Evolutionary conservation across 2,113 vertebrate genomes (phyloP).

Genomic region (Paramisgurnus dabryanus): DNA sequence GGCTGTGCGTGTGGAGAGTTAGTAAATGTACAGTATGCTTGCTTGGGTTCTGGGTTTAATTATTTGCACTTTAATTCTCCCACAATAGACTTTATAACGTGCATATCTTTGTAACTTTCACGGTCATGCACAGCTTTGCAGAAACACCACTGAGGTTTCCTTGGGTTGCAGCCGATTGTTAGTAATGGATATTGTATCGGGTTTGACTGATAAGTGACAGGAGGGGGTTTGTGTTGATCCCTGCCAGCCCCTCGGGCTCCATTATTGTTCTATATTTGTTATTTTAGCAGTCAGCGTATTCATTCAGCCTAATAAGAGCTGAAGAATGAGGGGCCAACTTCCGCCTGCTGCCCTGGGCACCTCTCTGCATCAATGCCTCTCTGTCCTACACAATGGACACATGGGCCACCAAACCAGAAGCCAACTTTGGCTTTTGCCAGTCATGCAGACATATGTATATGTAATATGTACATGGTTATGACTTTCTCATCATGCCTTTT

Average conservation of each 20-base stretch:
- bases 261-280: slow-evolving; percentile 37
- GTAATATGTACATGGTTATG: neutral
- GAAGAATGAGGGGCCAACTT: slow-evolving; percentile 55
- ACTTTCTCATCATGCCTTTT: neutral
- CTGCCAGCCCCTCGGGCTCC: neutral
- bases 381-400: slow-evolving; percentile 55
- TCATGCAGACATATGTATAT: neutral
- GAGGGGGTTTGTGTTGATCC: neutral
- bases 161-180: slow-evolving; percentile 11
- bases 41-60: slow-evolving; percentile 17
- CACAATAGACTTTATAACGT: slow-evolving; percentile 1
- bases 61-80: slow-evolving; percentile 26
- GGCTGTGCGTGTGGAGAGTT: neutral
- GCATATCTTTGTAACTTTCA: slow-evolving; percentile 13
- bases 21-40: slow-evolving; percentile 5
- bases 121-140: neutral
- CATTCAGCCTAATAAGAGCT: slow-evolving; percentile 29
- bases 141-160: neutral
- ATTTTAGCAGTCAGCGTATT: slow-evolving; percentile 28
- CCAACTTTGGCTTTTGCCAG: neutral
- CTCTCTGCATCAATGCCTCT: slow-evolving; percentile 63
- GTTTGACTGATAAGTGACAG: slow-evolving; percentile 19
- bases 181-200: neutral
- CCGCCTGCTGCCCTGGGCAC: slow-evolving; percentile 52
- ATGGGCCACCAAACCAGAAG: slow-evolving; percentile 18